These are phyloP conservation scores for Trypoxylon attenuatum DNA, from an alignment of 2,888 invertebrate genomes.

Conservation along the genomic window DNA sequence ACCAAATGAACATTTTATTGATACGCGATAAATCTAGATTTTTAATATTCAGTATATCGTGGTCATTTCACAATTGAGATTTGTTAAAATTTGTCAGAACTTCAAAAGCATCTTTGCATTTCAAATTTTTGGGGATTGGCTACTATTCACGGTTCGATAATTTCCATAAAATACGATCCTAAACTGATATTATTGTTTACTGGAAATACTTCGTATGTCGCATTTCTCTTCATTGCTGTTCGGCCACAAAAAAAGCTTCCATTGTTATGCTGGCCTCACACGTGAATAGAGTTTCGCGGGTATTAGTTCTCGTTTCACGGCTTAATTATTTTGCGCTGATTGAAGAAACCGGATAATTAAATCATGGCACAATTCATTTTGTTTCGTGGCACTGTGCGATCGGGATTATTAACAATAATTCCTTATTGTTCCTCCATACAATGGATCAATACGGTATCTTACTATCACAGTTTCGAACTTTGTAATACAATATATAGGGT, in stretches of 20 bases:
- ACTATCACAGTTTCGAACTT: no score
- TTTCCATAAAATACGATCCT: background rate
- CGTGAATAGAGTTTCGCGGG: no score
- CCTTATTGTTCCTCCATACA: no score
- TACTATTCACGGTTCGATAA: background rate
- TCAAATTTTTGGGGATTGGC: background rate
- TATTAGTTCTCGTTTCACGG: no score
- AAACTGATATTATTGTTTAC: background rate
- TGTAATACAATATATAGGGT: no score
- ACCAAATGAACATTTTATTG: background rate
- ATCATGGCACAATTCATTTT: no score
- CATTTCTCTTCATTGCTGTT: background rate
- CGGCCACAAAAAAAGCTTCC: background rate
- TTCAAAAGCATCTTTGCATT: background rate
- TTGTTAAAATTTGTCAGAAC: background rate
- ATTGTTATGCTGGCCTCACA: no score
- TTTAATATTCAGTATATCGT: background rate
- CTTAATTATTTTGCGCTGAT: no score
- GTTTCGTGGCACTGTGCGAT: no score
- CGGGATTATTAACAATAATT: no score
- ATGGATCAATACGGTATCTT: no score
- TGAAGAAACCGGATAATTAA: no score
- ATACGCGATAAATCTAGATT: background rate
- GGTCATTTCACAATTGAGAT: background rate
- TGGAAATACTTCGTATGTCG: background rate